Evolutionary conservation across 1,140 invertebrate genomes (phyloP), one percentile per base, ranked within the genome.

Genomic region (Drosophila sturtevanti): DNA sequence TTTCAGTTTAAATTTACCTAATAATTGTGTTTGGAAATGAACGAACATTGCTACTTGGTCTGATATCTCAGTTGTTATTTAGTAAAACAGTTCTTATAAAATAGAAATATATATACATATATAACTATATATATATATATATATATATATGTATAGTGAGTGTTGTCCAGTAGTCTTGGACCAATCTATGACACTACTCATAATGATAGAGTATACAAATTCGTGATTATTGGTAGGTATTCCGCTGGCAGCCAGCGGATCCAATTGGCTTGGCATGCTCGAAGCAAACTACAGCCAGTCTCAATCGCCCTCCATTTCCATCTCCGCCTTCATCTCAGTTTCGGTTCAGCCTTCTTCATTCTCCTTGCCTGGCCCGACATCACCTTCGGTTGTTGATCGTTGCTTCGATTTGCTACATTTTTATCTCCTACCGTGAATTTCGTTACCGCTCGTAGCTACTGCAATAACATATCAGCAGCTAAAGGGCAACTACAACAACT

Each of bases 381-480:
- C 75, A 79, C 84, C 84, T 87, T 75, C 71, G 84, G 84, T 73
- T 87, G 84, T 89, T 89, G 84, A 89, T 89, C 84, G 84, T 89
- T 81, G 77, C 77, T 89, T 89, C 85, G 84, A 89, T 89, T 89
- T 84, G 84, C 69, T 78, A 89, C 77, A 89, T 89, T 89, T 89
- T 89, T 89, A 89, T 89, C 84, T 89, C 79, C 84, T 89, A 89
- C 84, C 84, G 84, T 89, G 84, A 89, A 89, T 89, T 89, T 89
- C 84, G 84, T 87, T 87, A 86, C 82, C 66, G 82, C 82, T 86
- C 79, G 58, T 79, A 86, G 81, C 82, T 86, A 86, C 81, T 87
- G 80, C 77, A 69, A 69, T 63, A 77, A 60, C 60, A 54, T 14
- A 71, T 22, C 34, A 71, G 37, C 71, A 66, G 79, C 80, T 68